phyloP scores from a whole-genome alignment of 2,113 vertebrate species.

The Corythornis vintsioides region DNA sequence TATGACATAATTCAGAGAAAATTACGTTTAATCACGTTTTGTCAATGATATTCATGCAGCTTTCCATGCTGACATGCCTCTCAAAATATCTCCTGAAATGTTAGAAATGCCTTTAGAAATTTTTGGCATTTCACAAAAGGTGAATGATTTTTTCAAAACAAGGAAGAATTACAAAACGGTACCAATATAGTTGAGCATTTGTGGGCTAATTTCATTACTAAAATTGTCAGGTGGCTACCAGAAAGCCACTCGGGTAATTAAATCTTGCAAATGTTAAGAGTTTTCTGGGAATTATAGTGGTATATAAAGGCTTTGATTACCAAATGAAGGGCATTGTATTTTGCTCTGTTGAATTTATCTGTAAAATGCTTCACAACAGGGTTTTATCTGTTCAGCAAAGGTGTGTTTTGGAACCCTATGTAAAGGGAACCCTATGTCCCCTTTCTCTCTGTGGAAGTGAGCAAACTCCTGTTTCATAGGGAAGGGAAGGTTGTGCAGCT shows the following conservation, averaged over 20 bases:
- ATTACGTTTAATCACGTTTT: slow-evolving; percentile 3
- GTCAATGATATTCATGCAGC: background rate
- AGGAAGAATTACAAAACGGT: background rate
- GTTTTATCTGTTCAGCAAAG: background rate
- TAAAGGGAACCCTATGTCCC: background rate
- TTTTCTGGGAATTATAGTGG: background rate
- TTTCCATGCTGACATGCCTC: background rate
- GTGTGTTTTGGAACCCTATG: background rate
- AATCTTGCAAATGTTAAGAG: background rate
- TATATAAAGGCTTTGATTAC: background rate
- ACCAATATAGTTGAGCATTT: background rate
- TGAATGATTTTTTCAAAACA: background rate
- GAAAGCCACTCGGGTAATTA: background rate
- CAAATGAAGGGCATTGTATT: background rate
- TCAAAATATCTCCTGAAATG: slow-evolving; percentile 13
- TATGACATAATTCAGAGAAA: background rate
- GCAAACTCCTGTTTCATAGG: background rate
- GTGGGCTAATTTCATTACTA: background rate
- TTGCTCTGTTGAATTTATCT: background rate
- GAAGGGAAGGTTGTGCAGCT: background rate
- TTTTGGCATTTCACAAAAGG: background rate
- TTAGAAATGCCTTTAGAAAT: slow-evolving; percentile 28
- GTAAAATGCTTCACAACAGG: background rate
- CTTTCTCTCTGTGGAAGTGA: background rate
- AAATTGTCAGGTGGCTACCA: background rate